Evolutionary conservation across 2,113 vertebrate genomes (phyloP).

Genomic region (Eurystomus gularis): DNA sequence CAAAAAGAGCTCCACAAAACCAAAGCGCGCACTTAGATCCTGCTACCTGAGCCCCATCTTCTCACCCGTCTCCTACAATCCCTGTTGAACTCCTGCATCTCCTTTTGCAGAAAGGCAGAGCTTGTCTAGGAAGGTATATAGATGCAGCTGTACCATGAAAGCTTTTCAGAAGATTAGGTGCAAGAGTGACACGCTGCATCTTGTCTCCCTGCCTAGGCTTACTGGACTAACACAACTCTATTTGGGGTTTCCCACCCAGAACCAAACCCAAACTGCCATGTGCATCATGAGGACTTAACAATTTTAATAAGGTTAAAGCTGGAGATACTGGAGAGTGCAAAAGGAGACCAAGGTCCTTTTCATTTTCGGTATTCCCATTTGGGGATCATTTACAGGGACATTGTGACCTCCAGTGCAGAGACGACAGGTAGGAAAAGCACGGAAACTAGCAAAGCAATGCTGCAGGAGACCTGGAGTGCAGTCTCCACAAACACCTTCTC

Average conservation of each 20-base stretch:
- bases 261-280: not conserved
- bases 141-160: not conserved
- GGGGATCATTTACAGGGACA: not conserved
- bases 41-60: not conserved
- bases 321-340: not conserved
- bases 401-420: not conserved
- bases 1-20: not conserved
- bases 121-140: not conserved
- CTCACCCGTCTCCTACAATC: not conserved
- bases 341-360: not conserved
- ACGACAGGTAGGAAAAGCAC: not conserved
- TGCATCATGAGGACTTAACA: not conserved
- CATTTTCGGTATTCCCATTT: not conserved
- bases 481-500: not conserved
- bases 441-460: not conserved
- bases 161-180: not conserved
- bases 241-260: not conserved
- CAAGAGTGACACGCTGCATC: not conserved
- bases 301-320: not conserved
- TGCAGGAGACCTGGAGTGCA: not conserved
- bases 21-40: not conserved
- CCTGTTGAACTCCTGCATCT: not conserved
- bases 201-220: not conserved
- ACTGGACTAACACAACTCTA: not conserved
- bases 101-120: not conserved